Percentiles rank a stretch among this genome's conserved stretches.
Conservation (phyloP, 2,797 vertebrate species). For the Alexandromys oeconomus region DNA sequence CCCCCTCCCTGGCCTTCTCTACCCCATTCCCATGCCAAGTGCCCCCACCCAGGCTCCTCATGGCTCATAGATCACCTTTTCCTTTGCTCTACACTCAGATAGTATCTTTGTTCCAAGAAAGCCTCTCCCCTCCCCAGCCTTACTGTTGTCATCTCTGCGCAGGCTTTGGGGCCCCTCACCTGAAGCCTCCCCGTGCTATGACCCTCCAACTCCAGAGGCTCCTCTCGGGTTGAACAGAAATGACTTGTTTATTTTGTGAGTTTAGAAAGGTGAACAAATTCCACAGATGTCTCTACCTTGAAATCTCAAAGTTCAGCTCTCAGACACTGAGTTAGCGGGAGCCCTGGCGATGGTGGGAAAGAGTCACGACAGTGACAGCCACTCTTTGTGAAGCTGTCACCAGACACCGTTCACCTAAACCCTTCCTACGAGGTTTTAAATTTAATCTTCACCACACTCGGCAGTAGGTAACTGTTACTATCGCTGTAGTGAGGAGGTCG, state of each 20-base stretch:
- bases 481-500: too few relatives aligned
- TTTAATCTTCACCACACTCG: not conserved
- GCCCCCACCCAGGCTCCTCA: not conserved
- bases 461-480: not conserved
- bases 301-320: constrained; percentile 74
- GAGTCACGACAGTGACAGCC: not conserved
- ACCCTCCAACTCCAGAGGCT: constrained; percentile 44
- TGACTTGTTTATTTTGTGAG: constrained; percentile 73
- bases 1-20: constrained; percentile 39
- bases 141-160: not conserved
- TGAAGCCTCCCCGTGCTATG: not conserved
- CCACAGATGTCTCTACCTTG: constrained; percentile 57
- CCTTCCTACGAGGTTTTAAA: not conserved
- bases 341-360: not conserved
- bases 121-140: not conserved
- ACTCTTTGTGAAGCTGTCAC: not conserved
- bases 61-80: not conserved
- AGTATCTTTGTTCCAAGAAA: not conserved
- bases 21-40: constrained; percentile 23
- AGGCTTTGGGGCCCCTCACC: not conserved
- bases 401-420: not conserved
- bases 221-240: not conserved
- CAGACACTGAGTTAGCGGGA: not conserved
- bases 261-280: constrained; percentile 76
- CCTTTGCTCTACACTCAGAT: too few relatives aligned